These are phyloP conservation scores for Acrobeloides nanus DNA, from an alignment of 2,888 invertebrate species.

Conservation along the genomic window DNA sequence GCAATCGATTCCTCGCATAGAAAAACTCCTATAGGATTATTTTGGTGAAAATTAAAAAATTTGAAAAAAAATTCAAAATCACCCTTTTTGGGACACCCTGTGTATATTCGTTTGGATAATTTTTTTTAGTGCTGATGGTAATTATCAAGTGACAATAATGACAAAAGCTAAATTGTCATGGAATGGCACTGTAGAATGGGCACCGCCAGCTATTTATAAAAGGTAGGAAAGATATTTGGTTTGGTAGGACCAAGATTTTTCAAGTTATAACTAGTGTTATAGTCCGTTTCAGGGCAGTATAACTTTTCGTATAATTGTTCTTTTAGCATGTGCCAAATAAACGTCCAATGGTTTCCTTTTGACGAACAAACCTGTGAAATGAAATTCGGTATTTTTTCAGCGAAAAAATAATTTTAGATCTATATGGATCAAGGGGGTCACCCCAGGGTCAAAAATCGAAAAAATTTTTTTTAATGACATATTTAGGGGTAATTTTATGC, in stretches of 20 bases:
- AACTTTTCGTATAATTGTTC: not conserved
- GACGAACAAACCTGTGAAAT: conserved; percentile 53
- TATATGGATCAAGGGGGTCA: no score
- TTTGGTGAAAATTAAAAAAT: no score
- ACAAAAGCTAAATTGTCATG: conserved; percentile 52
- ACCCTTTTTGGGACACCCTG: no score
- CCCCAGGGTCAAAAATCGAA: no score
- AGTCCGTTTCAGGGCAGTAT: not conserved
- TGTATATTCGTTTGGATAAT: conserved; percentile 6
- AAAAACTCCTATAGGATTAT: no score
- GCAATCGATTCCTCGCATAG: no score
- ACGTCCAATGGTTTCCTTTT: conserved; percentile 54
- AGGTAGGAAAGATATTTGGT: conserved; percentile 25
- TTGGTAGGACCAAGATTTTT: conserved; percentile 1
- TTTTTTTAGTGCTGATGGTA: conserved; percentile 53
- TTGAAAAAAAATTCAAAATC: no score
- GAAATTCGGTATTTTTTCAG: conserved; percentile 47
- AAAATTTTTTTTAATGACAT: no score
- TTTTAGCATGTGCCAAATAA: conserved; percentile 54
- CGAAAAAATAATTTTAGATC: no score
- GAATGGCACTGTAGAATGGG: conserved; percentile 54
- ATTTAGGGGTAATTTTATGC: no score
- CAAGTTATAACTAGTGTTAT: conserved; percentile 4
- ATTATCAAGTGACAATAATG: conserved; percentile 55
- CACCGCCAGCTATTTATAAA: conserved; percentile 55